Evolutionary conservation across 2,888 invertebrate genomes (phyloP), one percentile per base, ranked within the genome.

Genomic region (Heliconius ethilla): DNA sequence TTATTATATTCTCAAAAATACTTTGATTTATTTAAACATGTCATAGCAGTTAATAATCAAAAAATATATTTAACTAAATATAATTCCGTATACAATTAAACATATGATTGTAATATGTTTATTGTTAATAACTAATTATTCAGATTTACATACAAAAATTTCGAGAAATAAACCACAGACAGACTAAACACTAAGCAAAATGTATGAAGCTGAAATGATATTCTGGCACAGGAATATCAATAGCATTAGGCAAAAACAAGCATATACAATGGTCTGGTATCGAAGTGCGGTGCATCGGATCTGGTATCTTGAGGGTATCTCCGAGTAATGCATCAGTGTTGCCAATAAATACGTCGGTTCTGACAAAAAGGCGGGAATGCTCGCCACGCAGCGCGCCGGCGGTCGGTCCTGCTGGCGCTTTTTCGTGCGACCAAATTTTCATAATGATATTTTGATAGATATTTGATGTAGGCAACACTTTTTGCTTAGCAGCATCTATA

Each of bases 301-400:
- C 89, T 91, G 89, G 89, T 87, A 91, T 90, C 89, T 87, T 80
- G 82, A 84, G 77, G 77, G 74, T 77, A 77, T 77, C 86, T 84
- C 83, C 83, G 82, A 83, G 85, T 83, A 83, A 83, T 83, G 85
- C 88, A 88, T 88, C 89, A 89, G 90, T 89, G 89, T 89, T 88
- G 90, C 67, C 91, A 90, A 91, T 92, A 92, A 92, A 93, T 92
- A 93, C 89, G 89, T 90, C 88, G 86, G 33, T 88, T 74, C 88
- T 86, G 86, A 83, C 88, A 93, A 93, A 93, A 93, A 92, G 89
- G 87, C 86, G 89, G 90, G 91, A 92, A 92, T 92, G 89, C 86
- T 84, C 82, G 82, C 84, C 81, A 82, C 83, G 82, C 84, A 80
- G 86, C 91, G 89, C 89, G 89, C 87, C 92, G 91, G 92, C 90